These are phyloP conservation scores for Steinernema hermaphroditum DNA, from an alignment of 2,888 invertebrate species.

Conservation along the genomic window DNA sequence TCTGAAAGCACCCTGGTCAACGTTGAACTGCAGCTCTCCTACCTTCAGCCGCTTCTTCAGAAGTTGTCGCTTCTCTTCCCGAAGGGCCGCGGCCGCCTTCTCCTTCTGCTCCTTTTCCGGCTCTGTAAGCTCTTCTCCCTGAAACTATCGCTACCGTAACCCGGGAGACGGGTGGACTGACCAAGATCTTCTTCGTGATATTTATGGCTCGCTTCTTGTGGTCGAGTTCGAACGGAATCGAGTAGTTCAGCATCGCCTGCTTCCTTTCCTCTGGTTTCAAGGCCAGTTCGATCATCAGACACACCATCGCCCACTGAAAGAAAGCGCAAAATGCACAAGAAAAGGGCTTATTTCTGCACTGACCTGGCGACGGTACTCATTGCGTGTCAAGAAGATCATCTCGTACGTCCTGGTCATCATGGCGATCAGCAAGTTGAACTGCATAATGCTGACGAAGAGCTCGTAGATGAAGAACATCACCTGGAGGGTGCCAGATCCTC, in stretches of 20 bases:
- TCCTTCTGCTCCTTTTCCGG: slow-evolving; percentile 67
- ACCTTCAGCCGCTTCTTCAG: slow-evolving; percentile 16
- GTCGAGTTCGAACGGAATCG: slow-evolving; percentile 76
- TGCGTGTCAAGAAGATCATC: slow-evolving; percentile 74
- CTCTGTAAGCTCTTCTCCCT: slow-evolving; percentile 71
- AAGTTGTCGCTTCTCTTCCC: slow-evolving; percentile 33
- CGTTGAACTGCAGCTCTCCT: neutral
- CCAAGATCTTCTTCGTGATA: neutral
- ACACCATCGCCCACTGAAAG: slow-evolving; percentile 90
- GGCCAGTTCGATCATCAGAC: slow-evolving; percentile 91
- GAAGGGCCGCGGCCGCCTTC: slow-evolving; percentile 16
- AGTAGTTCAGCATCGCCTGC: slow-evolving; percentile 84
- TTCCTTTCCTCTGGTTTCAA: slow-evolving; percentile 85
- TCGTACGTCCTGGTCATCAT: slow-evolving; percentile 84
- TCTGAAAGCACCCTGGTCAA: neutral
- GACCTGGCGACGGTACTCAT: slow-evolving; percentile 82
- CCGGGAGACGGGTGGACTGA: neutral
- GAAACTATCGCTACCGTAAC: neutral
- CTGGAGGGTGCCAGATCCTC: slow-evolving; percentile 57
- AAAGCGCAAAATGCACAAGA: neutral
- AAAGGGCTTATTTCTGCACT: slow-evolving; percentile 22
- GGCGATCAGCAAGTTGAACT: slow-evolving; percentile 94
- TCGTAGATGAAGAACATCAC: slow-evolving; percentile 90
- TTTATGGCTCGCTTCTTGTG: slow-evolving; percentile 52
- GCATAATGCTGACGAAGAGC: slow-evolving; percentile 89